Conservation (phyloP, 1,140 invertebrate genomes). For the Megalopta genalis region DNA sequence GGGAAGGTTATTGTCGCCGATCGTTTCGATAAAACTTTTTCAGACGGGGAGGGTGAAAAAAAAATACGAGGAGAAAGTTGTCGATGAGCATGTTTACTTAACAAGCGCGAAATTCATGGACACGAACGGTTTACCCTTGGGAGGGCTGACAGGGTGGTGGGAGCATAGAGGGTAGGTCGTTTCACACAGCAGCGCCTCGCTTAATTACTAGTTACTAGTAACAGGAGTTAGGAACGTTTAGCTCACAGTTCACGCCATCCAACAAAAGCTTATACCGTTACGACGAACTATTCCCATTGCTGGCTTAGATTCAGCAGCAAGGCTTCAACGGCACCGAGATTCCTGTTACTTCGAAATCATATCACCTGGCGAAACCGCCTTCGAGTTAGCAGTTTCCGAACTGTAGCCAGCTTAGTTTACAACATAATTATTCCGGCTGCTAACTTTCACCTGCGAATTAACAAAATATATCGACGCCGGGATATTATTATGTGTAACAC, state of each 20-base stretch:
- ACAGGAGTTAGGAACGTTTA: slow-evolving; percentile 73
- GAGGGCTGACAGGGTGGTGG: slow-evolving; percentile 49
- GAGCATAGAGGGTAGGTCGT: slow-evolving; percentile 58
- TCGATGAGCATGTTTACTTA: slow-evolving; percentile 26
- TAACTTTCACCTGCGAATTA: slow-evolving; percentile 36
- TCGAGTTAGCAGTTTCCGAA: slow-evolving; percentile 52
- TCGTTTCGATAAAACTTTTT: slow-evolving; percentile 24
- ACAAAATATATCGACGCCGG: slow-evolving; percentile 42
- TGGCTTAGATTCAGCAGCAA: slow-evolving; percentile 57
- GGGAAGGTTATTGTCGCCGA: background rate
- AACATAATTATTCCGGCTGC: slow-evolving; percentile 54
- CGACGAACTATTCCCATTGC: slow-evolving; percentile 63
- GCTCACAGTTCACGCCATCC: slow-evolving; percentile 67
- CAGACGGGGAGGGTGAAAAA: background rate
- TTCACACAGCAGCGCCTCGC: slow-evolving; percentile 73
- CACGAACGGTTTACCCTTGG: slow-evolving; percentile 57
- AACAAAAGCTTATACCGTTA: slow-evolving; percentile 63
- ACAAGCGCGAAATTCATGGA: slow-evolving; percentile 47
- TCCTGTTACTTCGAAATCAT: slow-evolving; percentile 62
- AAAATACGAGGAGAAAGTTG: background rate
- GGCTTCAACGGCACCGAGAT: slow-evolving; percentile 51
- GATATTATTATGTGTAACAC: slow-evolving; percentile 38
- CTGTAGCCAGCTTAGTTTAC: slow-evolving; percentile 51
- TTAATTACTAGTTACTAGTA: slow-evolving; percentile 76
- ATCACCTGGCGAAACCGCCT: slow-evolving; percentile 56